Evolutionary conservation across 1,140 invertebrate species (phyloP), one percentile per base, ranked within the genome.

Genomic region (Ganaspis sp.): DNA sequence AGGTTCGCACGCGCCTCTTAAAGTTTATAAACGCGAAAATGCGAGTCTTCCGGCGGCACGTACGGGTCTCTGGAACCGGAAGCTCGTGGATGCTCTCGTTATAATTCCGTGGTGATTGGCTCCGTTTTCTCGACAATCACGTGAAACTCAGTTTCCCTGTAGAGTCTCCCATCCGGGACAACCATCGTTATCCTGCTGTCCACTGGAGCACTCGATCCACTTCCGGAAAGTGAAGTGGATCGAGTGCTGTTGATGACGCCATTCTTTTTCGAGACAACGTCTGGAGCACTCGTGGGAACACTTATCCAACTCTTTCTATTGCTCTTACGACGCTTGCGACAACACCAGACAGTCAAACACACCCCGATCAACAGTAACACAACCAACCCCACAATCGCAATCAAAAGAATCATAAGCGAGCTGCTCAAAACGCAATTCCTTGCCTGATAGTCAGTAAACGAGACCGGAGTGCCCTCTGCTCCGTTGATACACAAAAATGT

Each of bases 121-220:
- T 96, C 94, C 9, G 95, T 94, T 85, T 94, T 94, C 92, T 97
- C 96, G 70, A 96, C 94, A 85, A 96, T 94, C 80, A 96, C 95
- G 88, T 96, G 95, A 83, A 97, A 93, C 88, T 97, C 96, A 3
- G 95, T 96, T 89, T 97, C 95, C 84, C 94, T 93, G 88, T 97
- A 97, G 12, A 95, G 94, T 84, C 95, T 93, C 1, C 95, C 94
- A 73, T 96, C 95, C 0, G 96, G 96, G 77, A 96, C 93, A 37
- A 96, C 94, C 87, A 96, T 91, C 19, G 92, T 92, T 78, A 93
- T 91, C 74, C 89, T 84, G 34, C 89, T 90, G 84, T 91, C 90
- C 26, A 90, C 88, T 4, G 89, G 87, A 73, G 71, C 72, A 17
- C 80, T 70, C 70, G 82, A 8, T 26, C 74, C 6, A 38, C 74